A percentile compares a stretch with the other conserved stretches of the same genome.
Evolutionary conservation across 2,888 invertebrate genomes (phyloP).

Genomic region (Catocala fraxini): DNA sequence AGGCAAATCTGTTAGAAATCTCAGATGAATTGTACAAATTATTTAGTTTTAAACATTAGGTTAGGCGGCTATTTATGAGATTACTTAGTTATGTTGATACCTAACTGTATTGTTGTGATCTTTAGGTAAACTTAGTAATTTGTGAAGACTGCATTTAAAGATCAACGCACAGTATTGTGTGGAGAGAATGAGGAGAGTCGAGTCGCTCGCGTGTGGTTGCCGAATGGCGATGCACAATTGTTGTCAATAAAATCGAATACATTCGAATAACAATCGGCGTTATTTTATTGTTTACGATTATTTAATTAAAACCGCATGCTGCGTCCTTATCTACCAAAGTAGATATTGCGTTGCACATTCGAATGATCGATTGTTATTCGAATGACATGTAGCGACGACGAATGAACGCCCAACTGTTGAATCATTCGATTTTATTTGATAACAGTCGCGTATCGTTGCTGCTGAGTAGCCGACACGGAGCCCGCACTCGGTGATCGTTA

Average conservation of each 20-base stretch:
- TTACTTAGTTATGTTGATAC: conserved; percentile 80
- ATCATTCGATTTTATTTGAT: too few relatives aligned
- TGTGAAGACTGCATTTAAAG: conserved; percentile 84
- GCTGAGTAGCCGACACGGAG: conserved; percentile 51
- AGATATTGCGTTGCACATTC: too few relatives aligned
- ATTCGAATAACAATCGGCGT: too few relatives aligned
- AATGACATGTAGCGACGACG: too few relatives aligned
- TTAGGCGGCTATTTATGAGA: conserved; percentile 85
- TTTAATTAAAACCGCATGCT: too few relatives aligned
- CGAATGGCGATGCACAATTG: too few relatives aligned
- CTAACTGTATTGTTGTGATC: conserved; percentile 83
- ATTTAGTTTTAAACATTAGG: conserved; percentile 74
- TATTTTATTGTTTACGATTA: too few relatives aligned
- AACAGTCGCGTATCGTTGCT: too few relatives aligned
- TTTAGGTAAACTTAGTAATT: conserved; percentile 71
- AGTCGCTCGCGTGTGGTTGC: not conserved
- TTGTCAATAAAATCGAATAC: too few relatives aligned
- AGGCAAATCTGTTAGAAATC: conserved; percentile 69
- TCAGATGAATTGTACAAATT: conserved; percentile 85
- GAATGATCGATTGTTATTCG: too few relatives aligned
- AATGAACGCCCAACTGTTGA: too few relatives aligned
- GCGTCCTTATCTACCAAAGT: too few relatives aligned
- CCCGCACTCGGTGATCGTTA: conserved; percentile 65
- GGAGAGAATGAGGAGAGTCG: conserved; percentile 18
- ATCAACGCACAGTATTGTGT: conserved; percentile 72